Conservation (phyloP, 2,888 invertebrate genomes). For the Cyclophora punctaria region DNA sequence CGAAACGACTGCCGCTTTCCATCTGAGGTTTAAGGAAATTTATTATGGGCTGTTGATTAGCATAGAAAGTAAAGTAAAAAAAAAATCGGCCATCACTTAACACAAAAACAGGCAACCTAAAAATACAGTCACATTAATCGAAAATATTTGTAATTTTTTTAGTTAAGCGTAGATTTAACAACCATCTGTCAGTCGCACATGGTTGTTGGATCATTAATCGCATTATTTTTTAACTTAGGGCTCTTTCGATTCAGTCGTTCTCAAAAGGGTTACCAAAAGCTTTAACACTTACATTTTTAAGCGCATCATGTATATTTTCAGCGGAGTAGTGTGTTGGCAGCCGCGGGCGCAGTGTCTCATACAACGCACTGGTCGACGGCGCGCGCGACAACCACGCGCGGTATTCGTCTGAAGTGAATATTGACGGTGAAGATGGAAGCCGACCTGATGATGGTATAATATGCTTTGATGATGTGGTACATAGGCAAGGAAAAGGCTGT, state of each 20-base stretch:
- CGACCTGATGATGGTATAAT: conserved; percentile 41
- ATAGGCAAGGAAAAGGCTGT: too few relatives aligned
- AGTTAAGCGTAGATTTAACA: not conserved
- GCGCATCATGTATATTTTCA: conserved; percentile 90
- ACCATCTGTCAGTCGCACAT: too few relatives aligned
- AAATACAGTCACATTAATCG: too few relatives aligned
- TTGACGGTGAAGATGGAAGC: conserved; percentile 68
- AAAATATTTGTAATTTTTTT: too few relatives aligned
- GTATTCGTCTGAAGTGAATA: conserved; percentile 94
- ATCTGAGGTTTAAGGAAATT: conserved; percentile 33
- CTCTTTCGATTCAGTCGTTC: too few relatives aligned
- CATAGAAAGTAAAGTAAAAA: too few relatives aligned
- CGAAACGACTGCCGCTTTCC: conserved; percentile 77
- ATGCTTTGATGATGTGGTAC: not conserved
- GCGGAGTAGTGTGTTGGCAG: conserved; percentile 88
- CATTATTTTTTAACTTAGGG: not conserved
- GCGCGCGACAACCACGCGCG: conserved; percentile 93
- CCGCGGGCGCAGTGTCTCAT: conserved; percentile 90
- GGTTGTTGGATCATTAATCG: not conserved
- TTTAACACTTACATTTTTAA: conserved; percentile 81
- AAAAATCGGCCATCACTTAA: not conserved
- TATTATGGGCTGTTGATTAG: not conserved
- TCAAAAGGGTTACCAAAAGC: too few relatives aligned
- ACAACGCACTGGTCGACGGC: conserved; percentile 93
- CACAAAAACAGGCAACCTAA: not conserved